These are phyloP conservation scores for Indicator indicator DNA, from an alignment of 2,113 vertebrate genomes.

Conservation along the genomic window DNA sequence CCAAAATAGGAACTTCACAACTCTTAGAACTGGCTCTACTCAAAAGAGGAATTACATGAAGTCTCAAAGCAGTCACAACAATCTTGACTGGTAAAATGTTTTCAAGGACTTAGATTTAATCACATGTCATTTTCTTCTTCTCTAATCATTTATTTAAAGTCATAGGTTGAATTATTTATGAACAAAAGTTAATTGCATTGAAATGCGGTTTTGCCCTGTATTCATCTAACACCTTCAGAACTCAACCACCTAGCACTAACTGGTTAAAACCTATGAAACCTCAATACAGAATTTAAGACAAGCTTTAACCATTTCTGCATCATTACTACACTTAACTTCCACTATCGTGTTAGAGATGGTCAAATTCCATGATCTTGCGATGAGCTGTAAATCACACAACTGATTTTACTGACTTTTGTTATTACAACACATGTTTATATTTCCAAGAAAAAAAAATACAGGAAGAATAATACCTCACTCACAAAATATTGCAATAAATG, in stretches of 20 bases:
- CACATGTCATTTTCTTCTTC: constrained; percentile 25
- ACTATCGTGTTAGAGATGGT: not conserved
- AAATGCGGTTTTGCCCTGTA: not conserved
- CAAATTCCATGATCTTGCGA: not conserved
- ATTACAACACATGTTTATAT: not conserved
- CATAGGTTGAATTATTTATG: constrained; percentile 50
- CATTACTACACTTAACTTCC: not conserved
- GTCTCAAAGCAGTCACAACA: not conserved
- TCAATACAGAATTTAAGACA: not conserved
- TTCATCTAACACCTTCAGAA: constrained; percentile 10
- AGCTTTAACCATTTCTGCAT: not conserved
- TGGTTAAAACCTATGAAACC: constrained; percentile 1
- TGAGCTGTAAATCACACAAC: not conserved
- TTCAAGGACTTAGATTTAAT: constrained; percentile 48
- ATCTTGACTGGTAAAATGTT: not conserved
- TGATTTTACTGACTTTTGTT: not conserved
- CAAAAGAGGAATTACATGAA: not conserved
- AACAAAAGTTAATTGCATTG: constrained; percentile 41
- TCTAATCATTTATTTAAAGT: constrained; percentile 47
- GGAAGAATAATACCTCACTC: not conserved
- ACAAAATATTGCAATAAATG: not conserved
- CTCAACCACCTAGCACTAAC: not conserved
- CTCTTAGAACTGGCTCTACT: not conserved
- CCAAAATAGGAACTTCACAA: rapidly evolving
- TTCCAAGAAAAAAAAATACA: not conserved